Evolutionary conservation across 2,888 invertebrate genomes (phyloP).

Genomic region (Pseudanteris insignis): DNA sequence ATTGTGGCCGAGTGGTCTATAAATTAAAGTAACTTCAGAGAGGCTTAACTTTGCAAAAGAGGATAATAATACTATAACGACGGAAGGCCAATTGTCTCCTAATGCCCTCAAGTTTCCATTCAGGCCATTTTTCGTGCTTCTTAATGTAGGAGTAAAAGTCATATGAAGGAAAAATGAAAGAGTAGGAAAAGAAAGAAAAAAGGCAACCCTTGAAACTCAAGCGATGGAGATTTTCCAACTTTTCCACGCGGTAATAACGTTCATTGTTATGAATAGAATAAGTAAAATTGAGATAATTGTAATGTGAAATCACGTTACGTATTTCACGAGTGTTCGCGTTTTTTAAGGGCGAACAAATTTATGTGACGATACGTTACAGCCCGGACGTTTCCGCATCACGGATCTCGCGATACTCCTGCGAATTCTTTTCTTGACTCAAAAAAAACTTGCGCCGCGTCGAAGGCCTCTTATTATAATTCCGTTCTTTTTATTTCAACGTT

Average conservation of each 20-base stretch:
- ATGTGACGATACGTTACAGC: no score
- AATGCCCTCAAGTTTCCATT: slow-evolving; percentile 59
- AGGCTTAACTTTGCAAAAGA: slow-evolving; percentile 48
- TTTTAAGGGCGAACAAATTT: not conserved
- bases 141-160: slow-evolving; percentile 55
- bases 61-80: slow-evolving; percentile 58
- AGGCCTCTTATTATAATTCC: no score
- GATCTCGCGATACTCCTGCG: no score
- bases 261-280: slow-evolving; percentile 27
- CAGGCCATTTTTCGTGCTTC: slow-evolving; percentile 57
- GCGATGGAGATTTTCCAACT: slow-evolving; percentile 54
- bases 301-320: slow-evolving; percentile 21
- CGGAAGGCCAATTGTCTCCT: slow-evolving; percentile 58
- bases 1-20: slow-evolving; percentile 46
- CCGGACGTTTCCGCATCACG: no score
- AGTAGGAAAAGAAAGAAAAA: no score
- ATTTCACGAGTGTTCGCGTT: slow-evolving; percentile 2
- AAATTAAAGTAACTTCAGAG: slow-evolving; percentile 57
- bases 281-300: slow-evolving; percentile 37
- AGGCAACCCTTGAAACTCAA: slow-evolving; percentile 53
- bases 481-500: no score
- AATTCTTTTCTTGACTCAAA: no score
- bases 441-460: no score
- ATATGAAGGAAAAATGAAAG: slow-evolving; percentile 50
- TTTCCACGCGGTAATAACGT: slow-evolving; percentile 51